Conservation (phyloP, 1,140 invertebrate genomes). For the Penaeus chinensis region DNA sequence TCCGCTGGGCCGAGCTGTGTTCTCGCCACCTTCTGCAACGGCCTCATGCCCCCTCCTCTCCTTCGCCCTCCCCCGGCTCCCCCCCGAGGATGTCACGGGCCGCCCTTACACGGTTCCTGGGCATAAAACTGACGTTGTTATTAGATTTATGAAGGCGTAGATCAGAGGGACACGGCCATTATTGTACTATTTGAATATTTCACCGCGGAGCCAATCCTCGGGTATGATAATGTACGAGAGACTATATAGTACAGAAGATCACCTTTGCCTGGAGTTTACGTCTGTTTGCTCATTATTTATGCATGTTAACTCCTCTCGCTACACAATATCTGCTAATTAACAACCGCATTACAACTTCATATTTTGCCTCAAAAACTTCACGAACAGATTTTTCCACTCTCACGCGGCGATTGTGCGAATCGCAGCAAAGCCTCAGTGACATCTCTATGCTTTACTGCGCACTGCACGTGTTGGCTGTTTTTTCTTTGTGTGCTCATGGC, state of each 20-base stretch:
- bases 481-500: too few species aligned
- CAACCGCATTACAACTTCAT: slow-evolving; percentile 13
- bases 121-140: slow-evolving; percentile 23
- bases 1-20: too few species aligned
- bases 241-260: not conserved
- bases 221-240: slow-evolving; percentile 3
- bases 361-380: not conserved
- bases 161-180: slow-evolving; percentile 8
- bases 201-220: not conserved
- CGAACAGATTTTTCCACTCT: too few species aligned
- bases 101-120: slow-evolving; percentile 1
- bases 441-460: too few species aligned
- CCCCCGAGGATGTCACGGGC: slow-evolving; percentile 19
- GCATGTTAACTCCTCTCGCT: not conserved
- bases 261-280: too few species aligned
- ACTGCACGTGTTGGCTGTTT: too few species aligned
- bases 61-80: not conserved
- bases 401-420: too few species aligned
- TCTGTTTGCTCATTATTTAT: not conserved
- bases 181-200: slow-evolving; percentile 19
- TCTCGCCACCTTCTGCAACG: not conserved
- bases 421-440: too few species aligned
- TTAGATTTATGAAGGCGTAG: slow-evolving; percentile 19
- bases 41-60: not conserved
- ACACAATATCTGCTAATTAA: slow-evolving; percentile 17